phyloP scores from a whole-genome alignment of 2,113 vertebrate species.

The Caranx melampygus region DNA sequence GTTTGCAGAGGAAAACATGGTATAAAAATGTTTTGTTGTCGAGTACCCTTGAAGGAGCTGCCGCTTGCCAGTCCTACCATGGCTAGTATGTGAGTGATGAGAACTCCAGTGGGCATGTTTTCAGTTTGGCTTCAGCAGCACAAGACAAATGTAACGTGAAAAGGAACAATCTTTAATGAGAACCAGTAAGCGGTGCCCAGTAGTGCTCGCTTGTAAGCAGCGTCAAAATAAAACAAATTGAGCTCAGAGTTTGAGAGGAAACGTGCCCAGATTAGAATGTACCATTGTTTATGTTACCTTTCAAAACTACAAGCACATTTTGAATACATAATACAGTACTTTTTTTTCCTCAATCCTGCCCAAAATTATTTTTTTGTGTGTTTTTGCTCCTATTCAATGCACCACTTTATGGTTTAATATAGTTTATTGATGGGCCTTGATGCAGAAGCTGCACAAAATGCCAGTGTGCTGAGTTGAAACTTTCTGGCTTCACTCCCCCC shows the following conservation, averaged over 20 bases:
- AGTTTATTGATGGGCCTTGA: slow-evolving; percentile 31
- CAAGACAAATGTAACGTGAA: slow-evolving; percentile 71
- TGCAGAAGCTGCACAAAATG: slow-evolving; percentile 13
- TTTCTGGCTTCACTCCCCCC: slow-evolving; percentile 7
- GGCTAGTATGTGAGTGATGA: slow-evolving; percentile 74
- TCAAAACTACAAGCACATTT: slow-evolving; percentile 34
- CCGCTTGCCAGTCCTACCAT: slow-evolving; percentile 74
- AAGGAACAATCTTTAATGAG: slow-evolving; percentile 79
- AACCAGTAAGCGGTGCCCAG: slow-evolving; percentile 69
- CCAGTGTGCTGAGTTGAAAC: slow-evolving; percentile 14
- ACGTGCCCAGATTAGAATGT: slow-evolving; percentile 39
- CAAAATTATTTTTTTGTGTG: neutral
- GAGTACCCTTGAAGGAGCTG: slow-evolving; percentile 76
- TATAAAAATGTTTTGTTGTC: slow-evolving; percentile 79
- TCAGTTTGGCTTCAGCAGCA: slow-evolving; percentile 66
- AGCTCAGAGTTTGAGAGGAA: slow-evolving; percentile 33
- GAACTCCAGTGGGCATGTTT: slow-evolving; percentile 75
- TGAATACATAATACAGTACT: slow-evolving; percentile 33
- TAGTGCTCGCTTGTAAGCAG: slow-evolving; percentile 52
- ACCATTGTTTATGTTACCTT: slow-evolving; percentile 30
- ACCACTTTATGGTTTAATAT: slow-evolving; percentile 14
- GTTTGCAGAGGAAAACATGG: slow-evolving; percentile 75
- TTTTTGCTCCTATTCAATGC: slow-evolving; percentile 3
- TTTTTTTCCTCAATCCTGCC: slow-evolving; percentile 26
- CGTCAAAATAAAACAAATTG: slow-evolving; percentile 61